Conservation (phyloP, 2,797 vertebrate genomes). For the Leptodactylus fallax region DNA sequence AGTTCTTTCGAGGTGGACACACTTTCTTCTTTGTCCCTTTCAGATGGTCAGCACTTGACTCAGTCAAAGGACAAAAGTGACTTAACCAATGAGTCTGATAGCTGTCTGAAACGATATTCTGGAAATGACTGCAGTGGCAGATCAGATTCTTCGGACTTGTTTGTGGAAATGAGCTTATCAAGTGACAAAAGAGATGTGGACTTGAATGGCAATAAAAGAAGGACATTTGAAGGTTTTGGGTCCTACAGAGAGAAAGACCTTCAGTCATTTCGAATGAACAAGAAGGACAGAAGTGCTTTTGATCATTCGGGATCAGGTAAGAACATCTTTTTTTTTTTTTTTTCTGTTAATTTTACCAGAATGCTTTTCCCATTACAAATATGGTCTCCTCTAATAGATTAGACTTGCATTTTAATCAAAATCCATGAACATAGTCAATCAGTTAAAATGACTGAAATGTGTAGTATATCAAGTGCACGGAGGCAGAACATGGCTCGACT, state of each 20-base stretch:
- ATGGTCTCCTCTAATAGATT: too few species aligned
- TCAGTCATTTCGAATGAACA: conserved; percentile 86
- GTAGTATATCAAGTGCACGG: too few species aligned
- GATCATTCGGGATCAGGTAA: conserved; percentile 87
- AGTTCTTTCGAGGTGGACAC: conserved; percentile 90
- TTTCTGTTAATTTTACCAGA: not conserved
- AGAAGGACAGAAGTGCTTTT: conserved; percentile 82
- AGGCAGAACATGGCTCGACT: too few species aligned
- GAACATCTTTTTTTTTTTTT: conserved; percentile 48
- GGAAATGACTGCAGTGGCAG: conserved; percentile 73
- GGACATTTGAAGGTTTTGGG: conserved; percentile 88
- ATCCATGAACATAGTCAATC: too few species aligned
- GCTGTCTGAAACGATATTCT: conserved; percentile 86
- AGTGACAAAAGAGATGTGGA: conserved; percentile 83
- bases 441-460: too few species aligned
- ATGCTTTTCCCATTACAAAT: not conserved
- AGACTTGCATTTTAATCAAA: too few species aligned
- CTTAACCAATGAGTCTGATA: conserved; percentile 84
- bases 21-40: conserved; percentile 86
- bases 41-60: conserved; percentile 87
- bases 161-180: conserved; percentile 81
- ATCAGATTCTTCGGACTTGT: conserved; percentile 81
- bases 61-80: conserved; percentile 87
- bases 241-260: conserved; percentile 89
- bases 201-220: conserved; percentile 82